Evolutionary conservation across 2,888 invertebrate genomes (phyloP), one percentile per base, ranked within the genome.

Genomic region (Chymomyza fuscimana): DNA sequence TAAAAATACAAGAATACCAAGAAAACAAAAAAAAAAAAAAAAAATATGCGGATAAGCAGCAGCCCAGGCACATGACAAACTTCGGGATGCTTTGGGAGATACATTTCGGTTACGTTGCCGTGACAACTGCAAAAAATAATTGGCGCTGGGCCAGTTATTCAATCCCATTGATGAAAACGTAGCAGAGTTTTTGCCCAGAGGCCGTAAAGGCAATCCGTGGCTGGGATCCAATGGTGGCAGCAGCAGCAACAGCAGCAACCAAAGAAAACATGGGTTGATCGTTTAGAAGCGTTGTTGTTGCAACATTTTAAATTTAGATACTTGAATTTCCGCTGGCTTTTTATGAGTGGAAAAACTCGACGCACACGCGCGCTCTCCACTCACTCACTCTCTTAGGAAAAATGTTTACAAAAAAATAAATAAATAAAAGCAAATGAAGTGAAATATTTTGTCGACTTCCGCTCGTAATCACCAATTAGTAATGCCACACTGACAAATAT

Each of bases 391-490:
- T 32, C 40, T n/a, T n/a, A 16, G 54, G n/a, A 52, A 62, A 69
- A 71, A 73, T 66, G 65, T 70, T 76, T 70, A 73, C 73, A 76
- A 68, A 76, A 62, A 54, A 54, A 72, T 56, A 50, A 51, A 84
- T 86, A 87, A 87, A 86, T 86, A 86, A 79, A 86, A 77, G 84
- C 84, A 86, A 81, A 81, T 81, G 80, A 81, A 82, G 82, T 86
- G 77, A 85, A 81, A 86, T 87, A 85, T 87, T 86, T 86, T 83
- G 84, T 87, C 81, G 87, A 85, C 85, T 90, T 88, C 81, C 80
- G 82, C 83, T 87, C 85, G 86, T 90, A 90, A 90, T 90, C 90
- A 90, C 88, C 90, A 90, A 90, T 90, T 90, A 90, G 89, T 89
- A 85, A 84, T 87, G 89, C 87, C 88, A 80, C 79, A 88, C 84